Conservation (phyloP, 2,888 invertebrate species). For the Drosophila putrida region DNA sequence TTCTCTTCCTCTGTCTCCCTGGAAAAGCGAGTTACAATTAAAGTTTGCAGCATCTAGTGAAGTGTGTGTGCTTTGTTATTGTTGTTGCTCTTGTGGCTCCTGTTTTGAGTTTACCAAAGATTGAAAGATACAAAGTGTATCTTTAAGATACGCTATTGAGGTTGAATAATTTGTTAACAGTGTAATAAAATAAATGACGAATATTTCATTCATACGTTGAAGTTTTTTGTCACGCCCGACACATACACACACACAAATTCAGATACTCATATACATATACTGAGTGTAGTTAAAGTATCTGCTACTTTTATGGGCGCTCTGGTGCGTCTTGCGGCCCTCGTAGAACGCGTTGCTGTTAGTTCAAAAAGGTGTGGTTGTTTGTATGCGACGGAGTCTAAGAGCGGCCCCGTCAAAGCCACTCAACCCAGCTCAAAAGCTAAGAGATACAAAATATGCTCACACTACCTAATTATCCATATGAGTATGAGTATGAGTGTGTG, state of each 20-base stretch:
- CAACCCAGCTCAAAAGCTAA: conserved; percentile 41
- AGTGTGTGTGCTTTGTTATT: conserved; percentile 1
- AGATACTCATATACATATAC: conserved; percentile 1
- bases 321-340: conserved; percentile 18
- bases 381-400: conserved; percentile 64
- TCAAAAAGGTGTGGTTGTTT: conserved; percentile 78
- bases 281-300: conserved; percentile 18
- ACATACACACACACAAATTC: conserved; percentile 17
- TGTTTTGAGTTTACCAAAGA: not conserved
- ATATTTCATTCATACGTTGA: conserved; percentile 7
- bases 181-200: conserved; percentile 18
- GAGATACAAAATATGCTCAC: conserved; percentile 53
- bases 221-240: conserved; percentile 62
- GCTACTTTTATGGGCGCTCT: conserved; percentile 20
- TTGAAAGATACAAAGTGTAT: not conserved
- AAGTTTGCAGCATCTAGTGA: not conserved
- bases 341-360: conserved; percentile 33
- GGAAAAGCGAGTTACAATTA: not conserved
- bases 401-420: conserved; percentile 43
- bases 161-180: conserved; percentile 13
- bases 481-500: conserved; percentile 14
- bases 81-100: not conserved
- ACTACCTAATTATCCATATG: not conserved
- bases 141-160: not conserved
- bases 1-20: not conserved